Conservation (phyloP, 1,140 invertebrate genomes). For the Bombus haemorrhoidalis region DNA sequence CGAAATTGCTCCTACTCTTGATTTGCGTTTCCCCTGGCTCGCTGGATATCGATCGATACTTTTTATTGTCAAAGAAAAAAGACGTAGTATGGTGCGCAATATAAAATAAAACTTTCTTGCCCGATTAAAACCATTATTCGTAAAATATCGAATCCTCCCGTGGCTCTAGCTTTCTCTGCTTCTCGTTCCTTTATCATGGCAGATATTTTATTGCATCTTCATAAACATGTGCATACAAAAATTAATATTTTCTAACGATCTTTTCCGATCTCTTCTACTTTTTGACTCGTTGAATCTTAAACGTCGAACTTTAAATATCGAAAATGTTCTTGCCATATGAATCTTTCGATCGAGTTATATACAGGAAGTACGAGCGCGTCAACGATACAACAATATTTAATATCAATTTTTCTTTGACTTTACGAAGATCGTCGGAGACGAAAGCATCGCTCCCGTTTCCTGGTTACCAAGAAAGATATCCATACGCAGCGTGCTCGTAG, state of each 20-base stretch:
- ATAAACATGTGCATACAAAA: too few species aligned
- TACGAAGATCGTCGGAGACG: too few species aligned
- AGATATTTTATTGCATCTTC: background rate
- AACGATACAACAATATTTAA: conserved; percentile 4
- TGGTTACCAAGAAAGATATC: too few species aligned
- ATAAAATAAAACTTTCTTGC: background rate
- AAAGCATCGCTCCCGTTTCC: too few species aligned
- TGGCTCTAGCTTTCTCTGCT: background rate
- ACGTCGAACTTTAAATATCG: background rate
- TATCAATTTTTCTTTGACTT: background rate
- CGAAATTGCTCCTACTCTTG: too few species aligned
- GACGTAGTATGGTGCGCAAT: background rate
- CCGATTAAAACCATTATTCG: background rate
- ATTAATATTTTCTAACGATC: background rate
- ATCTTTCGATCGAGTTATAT: background rate
- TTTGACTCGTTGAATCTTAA: too few species aligned
- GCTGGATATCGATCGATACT: background rate
- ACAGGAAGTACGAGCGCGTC: conserved; percentile 22
- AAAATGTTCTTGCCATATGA: background rate
- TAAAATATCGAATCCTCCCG: background rate
- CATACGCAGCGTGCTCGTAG: too few species aligned
- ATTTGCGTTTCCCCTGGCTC: background rate
- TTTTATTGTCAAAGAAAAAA: background rate
- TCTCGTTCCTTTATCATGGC: background rate
- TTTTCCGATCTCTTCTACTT: too few species aligned